phyloP scores from a whole-genome alignment of 1,140 invertebrate genomes.

The Temnothorax nylanderi region DNA sequence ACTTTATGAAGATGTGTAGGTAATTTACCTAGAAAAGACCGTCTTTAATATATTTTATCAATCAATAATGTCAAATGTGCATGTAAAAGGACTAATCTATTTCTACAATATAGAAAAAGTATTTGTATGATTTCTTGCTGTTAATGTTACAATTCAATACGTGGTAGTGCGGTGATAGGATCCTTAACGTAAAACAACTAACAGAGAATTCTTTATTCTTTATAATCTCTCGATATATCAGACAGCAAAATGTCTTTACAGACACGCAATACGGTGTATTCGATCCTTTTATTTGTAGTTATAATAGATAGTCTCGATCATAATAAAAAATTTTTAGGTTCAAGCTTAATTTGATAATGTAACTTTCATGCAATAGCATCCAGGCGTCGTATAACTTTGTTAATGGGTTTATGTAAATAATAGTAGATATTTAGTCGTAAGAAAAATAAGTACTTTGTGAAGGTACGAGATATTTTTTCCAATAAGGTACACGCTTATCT shows the following conservation, averaged over 20 bases:
- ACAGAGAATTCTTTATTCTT: slow-evolving; percentile 27
- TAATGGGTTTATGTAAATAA: slow-evolving; percentile 74
- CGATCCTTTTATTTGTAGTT: slow-evolving; percentile 28
- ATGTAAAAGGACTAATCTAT: not conserved
- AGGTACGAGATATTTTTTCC: slow-evolving; percentile 69
- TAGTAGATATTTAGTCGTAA: slow-evolving; percentile 65
- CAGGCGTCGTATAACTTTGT: slow-evolving; percentile 68
- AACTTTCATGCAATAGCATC: slow-evolving; percentile 66
- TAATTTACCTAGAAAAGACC: not conserved
- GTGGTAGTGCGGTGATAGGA: not conserved
- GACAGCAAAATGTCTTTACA: slow-evolving; percentile 17
- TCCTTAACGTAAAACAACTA: not conserved
- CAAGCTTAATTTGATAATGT: slow-evolving; percentile 30
- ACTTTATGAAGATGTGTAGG: not conserved
- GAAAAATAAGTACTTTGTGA: slow-evolving; percentile 25
- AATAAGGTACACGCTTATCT: slow-evolving; percentile 74
- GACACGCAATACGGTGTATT: slow-evolving; percentile 20
- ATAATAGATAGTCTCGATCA: slow-evolving; percentile 23
- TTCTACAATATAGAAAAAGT: not conserved
- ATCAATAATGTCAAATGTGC: not conserved
- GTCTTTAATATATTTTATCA: not conserved
- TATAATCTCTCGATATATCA: not conserved
- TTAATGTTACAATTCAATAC: not conserved
- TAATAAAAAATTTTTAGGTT: slow-evolving; percentile 18
- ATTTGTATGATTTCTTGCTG: not conserved